Conservation (phyloP, 2,888 invertebrate genomes). For the Eulithis prunata region DNA sequence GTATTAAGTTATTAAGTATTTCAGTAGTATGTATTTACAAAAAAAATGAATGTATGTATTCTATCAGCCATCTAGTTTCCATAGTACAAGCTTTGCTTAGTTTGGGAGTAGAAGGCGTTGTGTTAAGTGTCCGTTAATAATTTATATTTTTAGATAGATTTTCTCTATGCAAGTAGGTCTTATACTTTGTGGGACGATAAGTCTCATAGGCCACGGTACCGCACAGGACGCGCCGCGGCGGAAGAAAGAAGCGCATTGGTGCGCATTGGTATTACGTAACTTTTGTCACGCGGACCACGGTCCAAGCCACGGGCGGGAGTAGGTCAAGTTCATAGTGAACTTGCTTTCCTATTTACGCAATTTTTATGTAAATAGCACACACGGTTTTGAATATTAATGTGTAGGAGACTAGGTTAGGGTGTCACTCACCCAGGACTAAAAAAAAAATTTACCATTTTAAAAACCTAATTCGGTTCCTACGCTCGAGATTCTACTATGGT, state of each 20-base stretch:
- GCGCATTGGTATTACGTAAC: constrained; percentile 35
- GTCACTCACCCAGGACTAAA: not conserved
- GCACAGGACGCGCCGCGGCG: not conserved
- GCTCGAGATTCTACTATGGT: too few species aligned
- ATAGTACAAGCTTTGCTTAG: too few species aligned
- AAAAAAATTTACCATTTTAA: not conserved
- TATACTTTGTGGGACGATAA: too few species aligned
- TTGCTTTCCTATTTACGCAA: constrained; percentile 32
- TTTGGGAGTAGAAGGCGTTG: too few species aligned
- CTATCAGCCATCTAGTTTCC: too few species aligned
- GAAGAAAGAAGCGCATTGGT: constrained; percentile 44
- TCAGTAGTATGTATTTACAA: too few species aligned
- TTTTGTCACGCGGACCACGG: constrained; percentile 49
- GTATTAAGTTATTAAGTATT: too few species aligned
- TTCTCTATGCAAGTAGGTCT: too few species aligned
- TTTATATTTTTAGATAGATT: too few species aligned
- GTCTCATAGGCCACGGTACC: not conserved
- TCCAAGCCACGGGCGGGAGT: constrained; percentile 48
- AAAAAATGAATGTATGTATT: too few species aligned
- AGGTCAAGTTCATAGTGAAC: constrained; percentile 49
- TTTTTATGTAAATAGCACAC: constrained; percentile 24
- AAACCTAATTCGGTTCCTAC: too few species aligned
- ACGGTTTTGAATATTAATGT: constrained; percentile 12
- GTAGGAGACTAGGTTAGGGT: constrained; percentile 10
- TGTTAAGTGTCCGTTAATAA: too few species aligned